These are phyloP conservation scores for Hucho hucho DNA, from an alignment of 2,113 vertebrate genomes.

Conservation along the genomic window DNA sequence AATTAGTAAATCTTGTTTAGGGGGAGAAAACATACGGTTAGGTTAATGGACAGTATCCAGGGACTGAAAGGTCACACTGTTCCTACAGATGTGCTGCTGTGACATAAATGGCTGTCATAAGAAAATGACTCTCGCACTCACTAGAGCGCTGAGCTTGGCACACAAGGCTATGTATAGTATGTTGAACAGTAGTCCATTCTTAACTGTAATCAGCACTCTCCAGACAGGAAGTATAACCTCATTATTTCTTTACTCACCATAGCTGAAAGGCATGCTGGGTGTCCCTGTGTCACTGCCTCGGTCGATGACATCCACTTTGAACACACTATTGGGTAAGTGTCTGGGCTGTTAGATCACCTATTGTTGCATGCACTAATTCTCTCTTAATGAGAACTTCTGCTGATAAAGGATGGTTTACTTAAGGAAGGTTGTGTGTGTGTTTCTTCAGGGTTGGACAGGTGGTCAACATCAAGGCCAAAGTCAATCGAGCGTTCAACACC, in stretches of 20 bases:
- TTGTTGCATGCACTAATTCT: too few species aligned
- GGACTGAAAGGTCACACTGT: background rate
- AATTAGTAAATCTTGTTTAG: too few species aligned
- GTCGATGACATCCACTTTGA: constrained; percentile 96
- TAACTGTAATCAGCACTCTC: background rate
- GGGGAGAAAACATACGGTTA: too few species aligned
- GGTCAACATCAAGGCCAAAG: constrained; percentile 84
- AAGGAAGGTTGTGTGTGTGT: background rate
- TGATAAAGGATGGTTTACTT: background rate
- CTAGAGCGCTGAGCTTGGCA: too few species aligned
- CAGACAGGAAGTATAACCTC: constrained; percentile 8
- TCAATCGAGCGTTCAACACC: constrained; percentile 87
- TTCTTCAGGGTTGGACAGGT: constrained; percentile 82
- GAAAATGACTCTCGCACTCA: too few species aligned
- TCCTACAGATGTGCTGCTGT: background rate
- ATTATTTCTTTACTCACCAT: constrained; percentile 37
- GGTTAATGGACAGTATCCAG: too few species aligned
- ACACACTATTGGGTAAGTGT: constrained; percentile 87
- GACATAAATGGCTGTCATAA: background rate
- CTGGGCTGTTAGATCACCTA: background rate
- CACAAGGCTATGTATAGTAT: background rate
- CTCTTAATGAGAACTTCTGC: too few species aligned
- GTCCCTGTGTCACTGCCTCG: constrained; percentile 90
- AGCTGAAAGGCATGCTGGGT: constrained; percentile 91
- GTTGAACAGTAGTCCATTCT: background rate